Conservation (phyloP, 2,888 invertebrate species). For the Pollenia amentaria region DNA sequence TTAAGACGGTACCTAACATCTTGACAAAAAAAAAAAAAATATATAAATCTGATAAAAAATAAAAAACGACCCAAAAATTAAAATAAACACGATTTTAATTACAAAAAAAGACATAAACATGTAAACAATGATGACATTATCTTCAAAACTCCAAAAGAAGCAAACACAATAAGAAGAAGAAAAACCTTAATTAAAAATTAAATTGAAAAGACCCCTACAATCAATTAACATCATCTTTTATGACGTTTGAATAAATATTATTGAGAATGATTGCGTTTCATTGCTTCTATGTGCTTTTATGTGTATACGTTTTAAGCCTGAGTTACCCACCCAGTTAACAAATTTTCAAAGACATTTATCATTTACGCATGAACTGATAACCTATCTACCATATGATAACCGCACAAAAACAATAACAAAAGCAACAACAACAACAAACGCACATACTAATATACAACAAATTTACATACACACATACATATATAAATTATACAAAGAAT, state of each 20-base stretch:
- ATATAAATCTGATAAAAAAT: constrained; percentile 7
- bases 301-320: constrained; percentile 15
- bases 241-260: constrained; percentile 24
- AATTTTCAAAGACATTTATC: constrained; percentile 70
- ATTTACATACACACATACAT: constrained; percentile 10
- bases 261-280: constrained; percentile 2
- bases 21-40: constrained; percentile 1
- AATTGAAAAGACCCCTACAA: constrained; percentile 42
- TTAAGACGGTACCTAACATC: background rate
- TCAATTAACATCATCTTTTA: constrained; percentile 52
- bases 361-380: constrained; percentile 74
- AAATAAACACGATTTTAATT: constrained; percentile 39
- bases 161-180: constrained; percentile 9
- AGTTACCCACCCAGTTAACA: constrained; percentile 60
- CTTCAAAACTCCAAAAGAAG: constrained; percentile 16
- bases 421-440: constrained; percentile 23
- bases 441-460: background rate
- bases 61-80: constrained; percentile 2
- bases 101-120: constrained; percentile 16
- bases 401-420: constrained; percentile 42
- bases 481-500: constrained; percentile 17
- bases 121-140: constrained; percentile 27
- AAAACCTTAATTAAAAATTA: constrained; percentile 49
- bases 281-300: background rate
- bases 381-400: constrained; percentile 63